These are phyloP conservation scores for Chauna torquata DNA, from an alignment of 2,113 vertebrate species.

Conservation along the genomic window DNA sequence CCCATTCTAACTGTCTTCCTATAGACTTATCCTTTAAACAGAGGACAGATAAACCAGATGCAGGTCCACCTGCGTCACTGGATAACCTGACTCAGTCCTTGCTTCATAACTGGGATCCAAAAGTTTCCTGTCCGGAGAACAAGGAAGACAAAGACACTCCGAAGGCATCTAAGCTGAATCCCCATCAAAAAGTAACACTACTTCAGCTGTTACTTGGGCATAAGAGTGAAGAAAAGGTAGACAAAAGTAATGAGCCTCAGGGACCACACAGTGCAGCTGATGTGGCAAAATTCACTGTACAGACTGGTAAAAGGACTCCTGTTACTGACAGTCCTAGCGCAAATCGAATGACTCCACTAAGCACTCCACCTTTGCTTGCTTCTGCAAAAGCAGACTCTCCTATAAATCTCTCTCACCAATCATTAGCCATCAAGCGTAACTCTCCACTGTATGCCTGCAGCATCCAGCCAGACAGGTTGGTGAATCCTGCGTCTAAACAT, in stretches of 20 bases:
- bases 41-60: constrained; percentile 76
- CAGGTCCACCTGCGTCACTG: constrained; percentile 80
- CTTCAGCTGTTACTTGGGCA: constrained; percentile 95
- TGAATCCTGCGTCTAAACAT: constrained; percentile 68
- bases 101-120: constrained; percentile 93
- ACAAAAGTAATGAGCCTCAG: constrained; percentile 78
- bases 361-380: constrained; percentile 79
- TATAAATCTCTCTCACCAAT: constrained; percentile 79
- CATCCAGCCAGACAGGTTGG: constrained; percentile 70
- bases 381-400: constrained; percentile 78
- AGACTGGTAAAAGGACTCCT: constrained; percentile 79
- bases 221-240: constrained; percentile 85
- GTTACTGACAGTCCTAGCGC: constrained; percentile 77
- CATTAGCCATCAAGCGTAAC: constrained; percentile 76
- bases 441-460: constrained; percentile 70
- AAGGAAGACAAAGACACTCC: constrained; percentile 83
- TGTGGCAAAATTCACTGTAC: constrained; percentile 78
- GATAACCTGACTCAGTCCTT: constrained; percentile 93
- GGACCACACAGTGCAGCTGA: constrained; percentile 79
- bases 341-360: constrained; percentile 75
- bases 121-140: constrained; percentile 78
- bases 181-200: constrained; percentile 92
- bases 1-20: constrained; percentile 92
- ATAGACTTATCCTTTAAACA: constrained; percentile 95
- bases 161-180: constrained; percentile 83